Conservation (phyloP, 2,888 invertebrate species). For the Aphidius colemani region DNA sequence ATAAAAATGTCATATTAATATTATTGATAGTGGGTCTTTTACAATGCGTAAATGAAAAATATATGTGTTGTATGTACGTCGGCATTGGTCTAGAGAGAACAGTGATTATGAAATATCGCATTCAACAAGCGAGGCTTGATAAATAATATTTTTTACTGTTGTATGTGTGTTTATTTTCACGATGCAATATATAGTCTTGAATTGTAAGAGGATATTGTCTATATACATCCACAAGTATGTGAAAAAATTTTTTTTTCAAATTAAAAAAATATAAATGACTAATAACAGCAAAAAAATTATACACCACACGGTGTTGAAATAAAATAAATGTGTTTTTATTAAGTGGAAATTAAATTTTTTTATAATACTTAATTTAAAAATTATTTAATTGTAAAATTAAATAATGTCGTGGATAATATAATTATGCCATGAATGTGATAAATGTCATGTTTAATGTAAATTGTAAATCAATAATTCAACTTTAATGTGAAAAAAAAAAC, state of each 20-base stretch:
- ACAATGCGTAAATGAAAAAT: too few species aligned
- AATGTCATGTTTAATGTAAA: too few species aligned
- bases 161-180: background rate
- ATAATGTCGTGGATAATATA: background rate
- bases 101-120: slow-evolving; percentile 28
- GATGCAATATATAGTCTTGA: too few species aligned
- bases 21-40: background rate
- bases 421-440: too few species aligned
- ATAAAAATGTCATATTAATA: background rate
- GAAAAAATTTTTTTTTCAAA: background rate
- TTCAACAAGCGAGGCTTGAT: slow-evolving; percentile 23
- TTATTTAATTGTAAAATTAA: background rate
- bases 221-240: background rate
- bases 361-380: background rate
- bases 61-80: background rate
- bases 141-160: slow-evolving; percentile 22
- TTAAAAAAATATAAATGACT: slow-evolving; percentile 18
- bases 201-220: too few species aligned
- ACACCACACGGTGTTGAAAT: background rate
- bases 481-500: background rate
- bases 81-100: slow-evolving; percentile 1
- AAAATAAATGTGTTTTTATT: too few species aligned
- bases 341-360: too few species aligned
- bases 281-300: slow-evolving; percentile 17
- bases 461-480: too few species aligned